A percentile compares a stretch with the other conserved stretches of the same genome.
phyloP scores from a whole-genome alignment of 2,888 invertebrate genomes.

The Trichogramma dendrolimi region DNA sequence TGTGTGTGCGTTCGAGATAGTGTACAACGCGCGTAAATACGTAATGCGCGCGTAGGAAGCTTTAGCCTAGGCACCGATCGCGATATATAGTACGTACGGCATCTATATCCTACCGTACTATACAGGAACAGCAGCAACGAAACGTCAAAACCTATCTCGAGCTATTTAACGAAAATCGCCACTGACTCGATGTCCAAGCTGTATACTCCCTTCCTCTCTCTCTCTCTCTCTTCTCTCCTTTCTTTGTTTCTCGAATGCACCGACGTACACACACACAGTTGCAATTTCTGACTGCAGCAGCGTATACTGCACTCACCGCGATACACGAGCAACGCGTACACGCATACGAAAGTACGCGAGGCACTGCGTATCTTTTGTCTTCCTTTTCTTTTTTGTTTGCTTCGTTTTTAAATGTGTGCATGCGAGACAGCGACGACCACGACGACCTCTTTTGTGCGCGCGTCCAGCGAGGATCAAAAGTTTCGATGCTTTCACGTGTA shows the following conservation, averaged over 20 bases:
- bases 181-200: background rate
- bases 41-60: background rate
- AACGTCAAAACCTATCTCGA: slow-evolving; percentile 12
- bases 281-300: background rate
- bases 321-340: too few relatives aligned
- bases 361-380: too few relatives aligned
- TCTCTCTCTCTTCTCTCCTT: slow-evolving; percentile 1
- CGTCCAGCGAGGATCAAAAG: too few relatives aligned
- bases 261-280: background rate
- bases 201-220: slow-evolving; percentile 1
- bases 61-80: background rate
- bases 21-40: background rate
- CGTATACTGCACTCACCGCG: background rate
- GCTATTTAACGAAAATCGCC: slow-evolving; percentile 5
- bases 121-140: too few relatives aligned
- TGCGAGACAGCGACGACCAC: too few relatives aligned
- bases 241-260: background rate
- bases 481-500: too few relatives aligned
- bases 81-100: too few relatives aligned
- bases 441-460: too few relatives aligned
- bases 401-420: too few relatives aligned
- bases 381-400: too few relatives aligned
- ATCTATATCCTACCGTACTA: too few relatives aligned
- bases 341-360: too few relatives aligned
- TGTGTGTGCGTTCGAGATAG: background rate